phyloP scores from a whole-genome alignment of 2,888 invertebrate genomes.

The Clivina fossor region DNA sequence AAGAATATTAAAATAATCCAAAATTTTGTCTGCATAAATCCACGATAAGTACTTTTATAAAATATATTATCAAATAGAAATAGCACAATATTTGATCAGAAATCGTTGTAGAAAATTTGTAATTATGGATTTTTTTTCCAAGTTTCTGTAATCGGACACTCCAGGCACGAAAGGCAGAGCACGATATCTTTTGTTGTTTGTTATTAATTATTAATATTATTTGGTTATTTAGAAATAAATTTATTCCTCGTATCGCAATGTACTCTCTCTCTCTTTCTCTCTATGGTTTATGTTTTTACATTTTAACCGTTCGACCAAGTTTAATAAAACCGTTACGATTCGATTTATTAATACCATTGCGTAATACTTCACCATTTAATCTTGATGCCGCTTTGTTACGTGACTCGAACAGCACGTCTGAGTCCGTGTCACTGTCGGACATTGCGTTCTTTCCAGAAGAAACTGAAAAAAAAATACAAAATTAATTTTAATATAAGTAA shows the following conservation, averaged over 20 bases:
- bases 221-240: neutral
- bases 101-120: slow-evolving; percentile 30
- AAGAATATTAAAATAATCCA: no score
- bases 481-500: no score
- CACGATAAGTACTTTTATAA: slow-evolving; percentile 11
- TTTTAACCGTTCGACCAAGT: slow-evolving; percentile 57
- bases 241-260: neutral
- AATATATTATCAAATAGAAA: no score
- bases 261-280: neutral
- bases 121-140: no score
- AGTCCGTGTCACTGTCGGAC: slow-evolving; percentile 81
- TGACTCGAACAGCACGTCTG: slow-evolving; percentile 81
- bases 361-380: slow-evolving; percentile 58
- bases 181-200: slow-evolving; percentile 14
- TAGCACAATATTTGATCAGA: slow-evolving; percentile 9
- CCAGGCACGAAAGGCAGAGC: slow-evolving; percentile 32
- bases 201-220: slow-evolving; percentile 3
- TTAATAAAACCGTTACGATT: slow-evolving; percentile 60
- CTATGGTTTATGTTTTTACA: slow-evolving; percentile 49
- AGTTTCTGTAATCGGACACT: slow-evolving; percentile 7
- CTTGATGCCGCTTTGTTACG: slow-evolving; percentile 59
- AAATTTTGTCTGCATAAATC: no score
- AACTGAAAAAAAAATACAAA: no score
- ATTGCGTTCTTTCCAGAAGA: slow-evolving; percentile 63
- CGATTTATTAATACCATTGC: slow-evolving; percentile 59